Base-by-base conservation (phyloP, 2,888 invertebrate species). In the Agrochola litura region DNA sequence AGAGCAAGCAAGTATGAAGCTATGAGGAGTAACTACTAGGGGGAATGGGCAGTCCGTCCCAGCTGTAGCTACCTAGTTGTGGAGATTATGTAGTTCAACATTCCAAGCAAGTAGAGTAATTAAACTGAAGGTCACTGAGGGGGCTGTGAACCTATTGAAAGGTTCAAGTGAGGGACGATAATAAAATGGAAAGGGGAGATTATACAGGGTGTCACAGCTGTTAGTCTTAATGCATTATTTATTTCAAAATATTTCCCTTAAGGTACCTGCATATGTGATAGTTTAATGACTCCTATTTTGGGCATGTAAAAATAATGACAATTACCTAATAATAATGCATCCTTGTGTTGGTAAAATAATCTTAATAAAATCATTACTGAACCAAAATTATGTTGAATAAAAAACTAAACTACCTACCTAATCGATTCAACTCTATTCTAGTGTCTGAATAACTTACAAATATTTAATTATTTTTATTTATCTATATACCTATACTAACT, bases 11-110 rank as follows among this genome's bases (percentile, higher is more conserved):
- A n/a, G n/a, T 77, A 8, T n/a, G 12, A 30, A 30, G n/a, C 52
- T 76, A 14, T n/a, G 30, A 22, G 22, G 46, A 41, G 46, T 14
- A 12, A 25, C 12, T 54, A 43, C n/a, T 46, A 9, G n/a, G 54
- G 58, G 37, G n/a, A 46, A 73, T 46, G 25, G 37, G 10, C 56
- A 52, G 37, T 46, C 10, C 25, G 46, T 37, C 19, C 72, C 73
- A 73, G 65, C 43, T 78, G 73, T 52, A 25, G 12, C 16, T 19
- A 14, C n/a, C 9, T 63, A 79, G 64, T n/a, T 54, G 58, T 79
- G 60, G 80, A 79, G 73, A 60, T 72, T 66, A 79, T 71, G 41
- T 79, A 73, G 12, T 49, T 61, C 30, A 30, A 66, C 74, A 74
- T 79, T 74, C 74, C 81, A 41, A 61, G 60, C 61, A 49, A 49